phyloP scores from a whole-genome alignment of 2,797 vertebrate species.

The Sciurus carolinensis region DNA sequence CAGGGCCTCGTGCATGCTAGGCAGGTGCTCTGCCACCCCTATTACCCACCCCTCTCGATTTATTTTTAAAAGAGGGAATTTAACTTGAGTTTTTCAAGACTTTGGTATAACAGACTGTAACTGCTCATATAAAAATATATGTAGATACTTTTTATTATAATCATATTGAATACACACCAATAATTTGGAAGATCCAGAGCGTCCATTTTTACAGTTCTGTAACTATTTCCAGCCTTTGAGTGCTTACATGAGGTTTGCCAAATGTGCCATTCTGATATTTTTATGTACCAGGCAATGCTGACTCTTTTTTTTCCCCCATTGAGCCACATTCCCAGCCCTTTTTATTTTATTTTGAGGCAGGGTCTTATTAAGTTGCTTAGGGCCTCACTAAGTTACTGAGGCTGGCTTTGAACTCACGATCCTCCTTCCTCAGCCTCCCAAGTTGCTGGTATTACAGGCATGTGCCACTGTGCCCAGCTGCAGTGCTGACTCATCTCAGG shows the following conservation, averaged over 20 bases:
- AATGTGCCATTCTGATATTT: not conserved
- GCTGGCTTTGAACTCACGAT: too few relatives aligned
- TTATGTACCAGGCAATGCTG: not conserved
- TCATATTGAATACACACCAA: not conserved
- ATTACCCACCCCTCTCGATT: too few relatives aligned
- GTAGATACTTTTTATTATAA: not conserved
- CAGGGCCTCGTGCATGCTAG: too few relatives aligned
- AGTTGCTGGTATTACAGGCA: too few relatives aligned
- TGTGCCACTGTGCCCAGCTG: too few relatives aligned
- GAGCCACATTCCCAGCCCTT: too few relatives aligned
- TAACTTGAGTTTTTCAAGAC: not conserved
- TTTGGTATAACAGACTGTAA: not conserved
- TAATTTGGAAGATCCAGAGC: not conserved
- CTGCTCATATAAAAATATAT: not conserved
- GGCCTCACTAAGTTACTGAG: too few relatives aligned
- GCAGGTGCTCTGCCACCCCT: too few relatives aligned
- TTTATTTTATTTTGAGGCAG: too few relatives aligned
- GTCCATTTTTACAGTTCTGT: not conserved
- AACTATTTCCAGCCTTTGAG: not conserved
- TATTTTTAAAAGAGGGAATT: slow-evolving; percentile 9
- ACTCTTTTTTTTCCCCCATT: accelerated
- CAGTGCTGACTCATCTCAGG: too few relatives aligned
- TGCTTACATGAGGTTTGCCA: not conserved
- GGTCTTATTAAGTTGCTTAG: too few relatives aligned
- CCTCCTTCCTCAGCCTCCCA: too few relatives aligned